Conservation (phyloP, 2,797 vertebrate species). For the Xiphorhynchus erythropygius region DNA sequence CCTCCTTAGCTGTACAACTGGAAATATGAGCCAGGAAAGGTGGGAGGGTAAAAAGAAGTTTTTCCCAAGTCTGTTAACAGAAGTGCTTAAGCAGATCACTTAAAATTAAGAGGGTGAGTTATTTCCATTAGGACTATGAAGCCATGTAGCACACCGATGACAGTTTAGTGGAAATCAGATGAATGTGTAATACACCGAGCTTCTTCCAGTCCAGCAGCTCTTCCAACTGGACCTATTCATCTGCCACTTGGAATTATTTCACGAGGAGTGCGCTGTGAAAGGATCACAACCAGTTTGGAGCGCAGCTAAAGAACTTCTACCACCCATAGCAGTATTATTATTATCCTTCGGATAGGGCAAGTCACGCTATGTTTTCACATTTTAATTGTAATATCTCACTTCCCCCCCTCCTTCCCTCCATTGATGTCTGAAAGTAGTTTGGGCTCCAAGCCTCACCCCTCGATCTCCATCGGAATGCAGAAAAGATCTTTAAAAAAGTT, state of each 20-base stretch:
- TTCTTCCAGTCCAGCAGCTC: constrained; percentile 82
- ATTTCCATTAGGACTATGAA: constrained; percentile 78
- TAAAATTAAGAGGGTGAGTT: constrained; percentile 79
- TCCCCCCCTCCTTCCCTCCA: constrained; percentile 46
- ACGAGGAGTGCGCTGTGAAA: constrained; percentile 79
- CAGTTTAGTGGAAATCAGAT: constrained; percentile 71
- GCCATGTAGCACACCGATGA: constrained; percentile 61
- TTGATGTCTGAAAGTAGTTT: constrained; percentile 77
- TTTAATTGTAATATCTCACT: constrained; percentile 75
- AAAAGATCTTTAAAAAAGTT: constrained; percentile 87
- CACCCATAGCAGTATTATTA: constrained; percentile 70
- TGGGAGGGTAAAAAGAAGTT: not conserved
- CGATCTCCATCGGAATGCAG: constrained; percentile 89
- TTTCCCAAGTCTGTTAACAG: constrained; percentile 73
- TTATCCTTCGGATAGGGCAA: constrained; percentile 63
- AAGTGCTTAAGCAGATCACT: constrained; percentile 72
- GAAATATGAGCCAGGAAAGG: constrained; percentile 17
- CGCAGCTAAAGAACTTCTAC: constrained; percentile 73
- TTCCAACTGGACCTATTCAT: constrained; percentile 87
- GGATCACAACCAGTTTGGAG: constrained; percentile 83
- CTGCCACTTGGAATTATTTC: constrained; percentile 89
- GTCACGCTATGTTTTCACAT: constrained; percentile 78
- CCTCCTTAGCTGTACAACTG: constrained; percentile 19
- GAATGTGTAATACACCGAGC: constrained; percentile 70
- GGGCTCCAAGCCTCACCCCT: constrained; percentile 71